phyloP scores from a whole-genome alignment of 2,113 vertebrate genomes.

The Arizona elegans region DNA sequence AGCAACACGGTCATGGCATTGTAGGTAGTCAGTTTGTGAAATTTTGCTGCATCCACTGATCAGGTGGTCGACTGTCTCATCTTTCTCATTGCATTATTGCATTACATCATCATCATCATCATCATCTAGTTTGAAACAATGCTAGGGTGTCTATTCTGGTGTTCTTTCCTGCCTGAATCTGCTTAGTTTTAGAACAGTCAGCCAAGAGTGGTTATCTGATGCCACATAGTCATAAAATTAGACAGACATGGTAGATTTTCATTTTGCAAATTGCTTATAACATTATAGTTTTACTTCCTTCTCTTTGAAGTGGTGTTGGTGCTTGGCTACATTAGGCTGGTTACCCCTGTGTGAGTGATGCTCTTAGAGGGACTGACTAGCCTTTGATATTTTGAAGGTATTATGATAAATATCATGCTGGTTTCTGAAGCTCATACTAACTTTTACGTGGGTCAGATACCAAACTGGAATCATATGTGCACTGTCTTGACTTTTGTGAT shows the following conservation, averaged over 20 bases:
- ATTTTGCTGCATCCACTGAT: too few relatives aligned
- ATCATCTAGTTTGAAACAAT: too few relatives aligned
- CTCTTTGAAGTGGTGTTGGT: too few relatives aligned
- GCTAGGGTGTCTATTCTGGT: background rate
- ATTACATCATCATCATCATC: too few relatives aligned
- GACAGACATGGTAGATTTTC: background rate
- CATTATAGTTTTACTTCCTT: too few relatives aligned
- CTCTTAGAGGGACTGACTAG: background rate
- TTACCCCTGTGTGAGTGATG: too few relatives aligned
- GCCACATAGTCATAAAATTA: too few relatives aligned
- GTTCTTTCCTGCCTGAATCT: background rate
- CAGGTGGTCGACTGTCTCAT: too few relatives aligned
- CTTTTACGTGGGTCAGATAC: background rate
- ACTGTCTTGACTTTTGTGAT: background rate
- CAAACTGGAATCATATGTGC: background rate
- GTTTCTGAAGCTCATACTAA: background rate
- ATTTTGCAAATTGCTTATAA: background rate
- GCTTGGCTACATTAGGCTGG: background rate
- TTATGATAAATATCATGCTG: background rate
- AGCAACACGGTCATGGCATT: too few relatives aligned
- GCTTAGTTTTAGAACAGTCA: background rate
- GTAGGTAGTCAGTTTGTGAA: too few relatives aligned
- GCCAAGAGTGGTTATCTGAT: too few relatives aligned
- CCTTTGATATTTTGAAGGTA: background rate
- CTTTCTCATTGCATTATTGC: too few relatives aligned